Conservation (phyloP, 2,797 vertebrate species). For the Epinephelus coioides region DNA sequence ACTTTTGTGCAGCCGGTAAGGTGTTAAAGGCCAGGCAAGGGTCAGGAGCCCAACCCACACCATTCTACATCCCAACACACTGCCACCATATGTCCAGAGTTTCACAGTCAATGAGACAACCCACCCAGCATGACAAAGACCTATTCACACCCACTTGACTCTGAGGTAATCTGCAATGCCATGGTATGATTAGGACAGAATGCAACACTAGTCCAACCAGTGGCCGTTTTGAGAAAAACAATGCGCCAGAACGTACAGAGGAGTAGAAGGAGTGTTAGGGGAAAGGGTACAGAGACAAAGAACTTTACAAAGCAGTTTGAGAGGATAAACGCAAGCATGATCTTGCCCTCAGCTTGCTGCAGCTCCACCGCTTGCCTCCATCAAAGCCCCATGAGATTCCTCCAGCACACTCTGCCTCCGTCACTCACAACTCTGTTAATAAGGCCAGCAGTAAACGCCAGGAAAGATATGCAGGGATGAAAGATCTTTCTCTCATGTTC, state of each 20-base stretch:
- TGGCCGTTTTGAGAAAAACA: constrained; percentile 60
- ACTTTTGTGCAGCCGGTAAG: constrained; percentile 69
- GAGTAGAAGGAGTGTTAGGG: constrained; percentile 41
- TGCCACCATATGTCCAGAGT: constrained; percentile 86
- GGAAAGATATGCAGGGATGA: constrained; percentile 84
- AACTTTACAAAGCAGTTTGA: constrained; percentile 68
- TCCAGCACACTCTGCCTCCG: constrained; percentile 70
- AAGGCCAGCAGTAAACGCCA: constrained; percentile 85
- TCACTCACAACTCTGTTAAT: constrained; percentile 84
- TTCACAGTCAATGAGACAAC: constrained; percentile 81
- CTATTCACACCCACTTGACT: constrained; percentile 80
- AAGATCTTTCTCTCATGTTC: constrained; percentile 79
- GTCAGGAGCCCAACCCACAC: constrained; percentile 82
- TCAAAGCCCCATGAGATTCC: constrained; percentile 76
- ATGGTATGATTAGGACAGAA: constrained; percentile 78
- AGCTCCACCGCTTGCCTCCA: constrained; percentile 67
- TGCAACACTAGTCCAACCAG: constrained; percentile 76
- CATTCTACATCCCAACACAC: constrained; percentile 84
- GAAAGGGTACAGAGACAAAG: constrained; percentile 57
- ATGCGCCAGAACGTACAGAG: constrained; percentile 47
- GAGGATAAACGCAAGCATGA: constrained; percentile 68
- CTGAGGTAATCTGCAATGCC: constrained; percentile 80
- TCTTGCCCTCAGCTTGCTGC: constrained; percentile 70
- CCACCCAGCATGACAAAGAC: constrained; percentile 84
- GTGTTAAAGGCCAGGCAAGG: constrained; percentile 77